These are phyloP conservation scores for Acanthoscelides obtectus DNA, from an alignment of 2,888 invertebrate genomes.

Conservation along the genomic window DNA sequence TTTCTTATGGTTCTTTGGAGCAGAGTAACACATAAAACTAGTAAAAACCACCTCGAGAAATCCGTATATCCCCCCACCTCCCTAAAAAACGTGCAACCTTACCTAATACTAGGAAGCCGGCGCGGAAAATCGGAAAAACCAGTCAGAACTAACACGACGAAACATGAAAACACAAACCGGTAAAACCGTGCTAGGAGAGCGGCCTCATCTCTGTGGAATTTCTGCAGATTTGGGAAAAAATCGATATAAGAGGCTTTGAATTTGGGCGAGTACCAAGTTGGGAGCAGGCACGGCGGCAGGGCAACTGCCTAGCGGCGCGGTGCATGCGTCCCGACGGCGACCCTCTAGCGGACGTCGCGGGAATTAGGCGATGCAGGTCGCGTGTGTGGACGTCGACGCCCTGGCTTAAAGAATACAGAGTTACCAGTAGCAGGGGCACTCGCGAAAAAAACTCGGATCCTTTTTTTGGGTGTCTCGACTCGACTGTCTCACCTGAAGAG, in stretches of 20 bases:
- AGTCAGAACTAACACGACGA: slow-evolving; percentile 25
- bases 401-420: too few relatives aligned
- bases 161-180: slow-evolving; percentile 14
- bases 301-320: slow-evolving; percentile 2
- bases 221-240: slow-evolving; percentile 31
- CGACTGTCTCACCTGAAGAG: too few relatives aligned
- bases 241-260: slow-evolving; percentile 35
- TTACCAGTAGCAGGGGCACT: too few relatives aligned
- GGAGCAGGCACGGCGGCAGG: too few relatives aligned
- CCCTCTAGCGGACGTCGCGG: slow-evolving; percentile 6
- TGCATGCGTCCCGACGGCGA: slow-evolving; percentile 8
- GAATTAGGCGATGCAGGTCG: neutral
- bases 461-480: too few relatives aligned
- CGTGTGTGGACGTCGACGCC: neutral
- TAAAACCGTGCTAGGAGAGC: slow-evolving; percentile 12
- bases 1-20: neutral
- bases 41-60: neutral
- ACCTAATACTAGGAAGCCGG: slow-evolving; percentile 27
- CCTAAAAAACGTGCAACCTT: slow-evolving; percentile 11
- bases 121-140: slow-evolving; percentile 17
- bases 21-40: neutral
- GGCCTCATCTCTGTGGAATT: slow-evolving; percentile 22
- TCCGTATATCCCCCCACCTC: neutral
- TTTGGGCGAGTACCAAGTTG: slow-evolving; percentile 34
- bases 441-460: too few relatives aligned